These are phyloP conservation scores for Cenopis cana DNA, from an alignment of 2,888 invertebrate genomes.

Conservation along the genomic window DNA sequence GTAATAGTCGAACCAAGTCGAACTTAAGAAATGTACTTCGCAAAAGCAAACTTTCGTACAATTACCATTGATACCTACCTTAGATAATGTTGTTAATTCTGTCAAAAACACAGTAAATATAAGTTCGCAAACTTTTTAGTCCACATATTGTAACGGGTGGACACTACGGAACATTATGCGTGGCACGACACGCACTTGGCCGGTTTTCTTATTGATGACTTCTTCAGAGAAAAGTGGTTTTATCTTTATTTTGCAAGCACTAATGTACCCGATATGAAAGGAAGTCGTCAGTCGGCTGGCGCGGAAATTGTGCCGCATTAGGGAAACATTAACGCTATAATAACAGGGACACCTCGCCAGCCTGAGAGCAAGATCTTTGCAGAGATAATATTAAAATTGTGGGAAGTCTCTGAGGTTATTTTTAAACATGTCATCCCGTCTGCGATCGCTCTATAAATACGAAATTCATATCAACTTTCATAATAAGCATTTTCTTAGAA, in stretches of 20 bases:
- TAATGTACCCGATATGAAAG: slow-evolving; percentile 45
- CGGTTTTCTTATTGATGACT: neutral
- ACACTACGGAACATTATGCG: no score
- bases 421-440: slow-evolving; percentile 29
- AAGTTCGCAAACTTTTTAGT: no score
- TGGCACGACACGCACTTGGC: no score
- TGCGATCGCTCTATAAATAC: slow-evolving; percentile 29
- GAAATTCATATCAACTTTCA: slow-evolving; percentile 17
- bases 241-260: slow-evolving; percentile 38
- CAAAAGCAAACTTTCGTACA: no score
- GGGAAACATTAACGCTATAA: slow-evolving; percentile 42
- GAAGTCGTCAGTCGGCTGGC: slow-evolving; percentile 43
- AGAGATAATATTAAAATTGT: slow-evolving; percentile 35
- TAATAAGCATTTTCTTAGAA: slow-evolving; percentile 17
- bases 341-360: slow-evolving; percentile 44
- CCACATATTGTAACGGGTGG: no score
- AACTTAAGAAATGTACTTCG: no score
- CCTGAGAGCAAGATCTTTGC: slow-evolving; percentile 21
- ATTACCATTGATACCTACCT: no score
- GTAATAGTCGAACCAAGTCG: no score
- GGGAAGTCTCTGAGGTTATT: slow-evolving; percentile 28
- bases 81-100: no score
- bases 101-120: no score
- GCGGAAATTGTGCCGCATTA: slow-evolving; percentile 47
- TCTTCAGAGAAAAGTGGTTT: slow-evolving; percentile 34